phyloP scores from a whole-genome alignment of 2,113 vertebrate genomes.

The Lophotis ruficrista region DNA sequence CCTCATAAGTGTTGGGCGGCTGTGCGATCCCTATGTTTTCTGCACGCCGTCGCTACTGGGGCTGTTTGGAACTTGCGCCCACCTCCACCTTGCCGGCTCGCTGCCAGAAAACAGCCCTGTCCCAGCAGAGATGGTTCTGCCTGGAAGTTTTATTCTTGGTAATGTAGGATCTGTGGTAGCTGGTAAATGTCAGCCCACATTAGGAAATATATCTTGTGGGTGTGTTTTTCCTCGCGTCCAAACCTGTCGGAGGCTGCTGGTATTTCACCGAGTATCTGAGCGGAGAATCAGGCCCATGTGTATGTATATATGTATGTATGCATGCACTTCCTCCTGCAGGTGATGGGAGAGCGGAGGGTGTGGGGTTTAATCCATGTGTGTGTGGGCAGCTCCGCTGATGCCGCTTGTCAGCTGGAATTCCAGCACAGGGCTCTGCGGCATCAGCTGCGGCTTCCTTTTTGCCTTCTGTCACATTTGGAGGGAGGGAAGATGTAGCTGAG shows the following conservation, averaged over 20 bases:
- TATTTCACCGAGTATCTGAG: background rate
- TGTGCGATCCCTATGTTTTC: background rate
- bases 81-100: background rate
- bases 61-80: background rate
- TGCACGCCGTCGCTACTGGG: rapidly evolving
- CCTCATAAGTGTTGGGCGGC: rapidly evolving
- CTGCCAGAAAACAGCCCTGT: background rate
- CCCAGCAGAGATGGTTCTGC: background rate
- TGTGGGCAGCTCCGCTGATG: constrained; percentile 31
- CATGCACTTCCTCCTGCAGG: background rate
- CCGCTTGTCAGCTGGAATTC: constrained; percentile 51
- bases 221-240: background rate
- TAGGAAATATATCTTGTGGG: background rate
- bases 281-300: background rate
- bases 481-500: constrained; percentile 55
- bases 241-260: background rate
- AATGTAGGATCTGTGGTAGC: background rate
- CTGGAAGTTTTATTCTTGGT: background rate
- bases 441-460: background rate
- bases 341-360: background rate
- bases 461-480: constrained; percentile 58
- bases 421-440: constrained; percentile 15
- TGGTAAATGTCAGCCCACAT: constrained; percentile 26
- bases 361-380: background rate
- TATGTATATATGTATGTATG: background rate